A percentile compares a stretch with the other conserved stretches of the same genome.
These are phyloP conservation scores for Labeo calbasu DNA, from an alignment of 2,797 vertebrate genomes.

Conservation along the genomic window DNA sequence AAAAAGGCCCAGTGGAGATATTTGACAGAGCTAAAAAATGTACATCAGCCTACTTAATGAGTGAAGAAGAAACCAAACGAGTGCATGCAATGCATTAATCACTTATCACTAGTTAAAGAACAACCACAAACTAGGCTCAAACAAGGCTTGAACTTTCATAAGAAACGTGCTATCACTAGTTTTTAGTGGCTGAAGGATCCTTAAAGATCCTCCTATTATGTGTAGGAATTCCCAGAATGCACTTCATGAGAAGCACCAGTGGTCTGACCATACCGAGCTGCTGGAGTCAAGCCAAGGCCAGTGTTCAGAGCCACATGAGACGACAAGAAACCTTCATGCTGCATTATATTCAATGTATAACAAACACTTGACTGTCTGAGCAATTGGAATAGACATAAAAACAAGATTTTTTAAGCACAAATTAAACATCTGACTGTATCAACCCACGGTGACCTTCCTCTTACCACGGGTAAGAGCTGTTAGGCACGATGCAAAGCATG, in stretches of 20 bases:
- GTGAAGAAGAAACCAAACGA: neutral
- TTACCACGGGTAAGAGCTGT: neutral
- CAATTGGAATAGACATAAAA: neutral
- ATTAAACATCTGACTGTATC: neutral
- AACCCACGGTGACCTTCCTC: neutral
- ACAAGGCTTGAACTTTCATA: neutral
- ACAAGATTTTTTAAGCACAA: neutral
- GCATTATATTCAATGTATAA: neutral
- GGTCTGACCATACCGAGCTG: slow-evolving; percentile 4
- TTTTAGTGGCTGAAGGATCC: slow-evolving; percentile 17
- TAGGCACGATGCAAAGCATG: neutral
- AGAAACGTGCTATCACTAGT: neutral
- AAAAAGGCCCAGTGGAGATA: neutral
- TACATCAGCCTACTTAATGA: slow-evolving; percentile 19
- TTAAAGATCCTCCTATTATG: slow-evolving; percentile 37
- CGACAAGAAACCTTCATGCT: neutral
- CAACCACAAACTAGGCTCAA: slow-evolving; percentile 7
- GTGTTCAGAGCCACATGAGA: neutral
- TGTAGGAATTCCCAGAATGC: slow-evolving; percentile 59
- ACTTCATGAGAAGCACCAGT: slow-evolving; percentile 34
- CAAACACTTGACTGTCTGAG: neutral
- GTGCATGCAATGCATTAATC: neutral
- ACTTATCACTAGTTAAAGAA: slow-evolving; percentile 16
- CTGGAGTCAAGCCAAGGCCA: neutral
- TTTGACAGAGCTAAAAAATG: slow-evolving; percentile 4